Conservation (phyloP, 1,140 invertebrate species). For the Euura saliciscinereae region DNA sequence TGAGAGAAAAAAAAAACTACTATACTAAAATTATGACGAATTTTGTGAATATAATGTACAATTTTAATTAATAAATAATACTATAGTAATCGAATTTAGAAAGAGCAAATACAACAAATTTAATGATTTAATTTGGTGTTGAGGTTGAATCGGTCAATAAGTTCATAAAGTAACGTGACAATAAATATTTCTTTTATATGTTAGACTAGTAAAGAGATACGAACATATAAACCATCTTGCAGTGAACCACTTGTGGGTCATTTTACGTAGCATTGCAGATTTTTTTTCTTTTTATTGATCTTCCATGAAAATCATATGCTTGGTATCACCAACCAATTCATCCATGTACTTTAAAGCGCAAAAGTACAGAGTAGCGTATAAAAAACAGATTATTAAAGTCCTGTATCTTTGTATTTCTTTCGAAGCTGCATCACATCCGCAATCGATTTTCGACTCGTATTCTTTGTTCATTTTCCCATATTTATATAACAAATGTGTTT, state of each 20-base stretch:
- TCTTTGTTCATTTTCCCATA: no score
- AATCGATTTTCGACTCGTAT: neutral
- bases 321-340: neutral
- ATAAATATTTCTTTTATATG: neutral
- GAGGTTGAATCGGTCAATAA: neutral
- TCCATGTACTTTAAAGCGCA: neutral
- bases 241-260: neutral
- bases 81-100: neutral
- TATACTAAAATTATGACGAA: constrained; percentile 1
- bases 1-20: neutral
- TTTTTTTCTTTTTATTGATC: neutral
- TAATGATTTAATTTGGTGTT: neutral
- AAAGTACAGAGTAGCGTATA: neutral
- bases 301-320: neutral
- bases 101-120: neutral
- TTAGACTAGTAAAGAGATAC: neutral
- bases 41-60: neutral
- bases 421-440: neutral
- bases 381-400: neutral
- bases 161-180: neutral
- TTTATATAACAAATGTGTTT: no score
- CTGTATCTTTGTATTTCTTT: no score
- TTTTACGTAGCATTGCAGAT: neutral
- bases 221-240: neutral
- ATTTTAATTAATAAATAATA: neutral